Percentiles rank a stretch among this genome's conserved stretches.
Evolutionary conservation across 2,888 invertebrate genomes (phyloP).

Genomic region (Prostheceraeus crozeri): DNA sequence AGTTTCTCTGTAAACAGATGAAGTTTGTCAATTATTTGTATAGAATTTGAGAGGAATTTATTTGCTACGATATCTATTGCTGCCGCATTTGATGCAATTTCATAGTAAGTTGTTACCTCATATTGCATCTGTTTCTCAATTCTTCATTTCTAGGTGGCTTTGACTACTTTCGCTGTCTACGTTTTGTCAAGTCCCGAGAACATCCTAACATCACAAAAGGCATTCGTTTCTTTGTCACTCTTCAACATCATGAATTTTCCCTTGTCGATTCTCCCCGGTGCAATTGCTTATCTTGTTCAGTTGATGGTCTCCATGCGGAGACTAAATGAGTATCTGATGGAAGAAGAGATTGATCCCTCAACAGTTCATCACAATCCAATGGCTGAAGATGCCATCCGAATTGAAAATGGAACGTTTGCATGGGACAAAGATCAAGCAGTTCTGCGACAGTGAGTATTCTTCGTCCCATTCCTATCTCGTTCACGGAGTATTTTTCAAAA

Average conservation of each 20-base stretch:
- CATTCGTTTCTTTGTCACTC: constrained; percentile 45
- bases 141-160: constrained; percentile 23
- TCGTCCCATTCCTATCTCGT: too few species aligned
- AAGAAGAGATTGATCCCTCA: constrained; percentile 31
- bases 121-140: too few species aligned
- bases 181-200: constrained; percentile 41
- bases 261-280: constrained; percentile 36
- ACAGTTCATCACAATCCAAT: constrained; percentile 32
- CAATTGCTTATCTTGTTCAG: constrained; percentile 51
- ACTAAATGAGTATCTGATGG: constrained; percentile 34
- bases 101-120: too few species aligned
- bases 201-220: constrained; percentile 44
- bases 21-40: too few species aligned
- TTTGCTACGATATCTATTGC: too few species aligned
- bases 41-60: too few species aligned
- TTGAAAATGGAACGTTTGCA: constrained; percentile 33
- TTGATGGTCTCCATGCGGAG: constrained; percentile 28
- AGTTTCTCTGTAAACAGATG: too few species aligned
- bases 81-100: too few species aligned
- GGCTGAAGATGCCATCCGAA: constrained; percentile 45
- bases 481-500: too few species aligned
- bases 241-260: constrained; percentile 44
- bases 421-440: constrained; percentile 34
- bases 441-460: too few species aligned
- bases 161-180: constrained; percentile 42